Base-by-base conservation (phyloP, 2,888 invertebrate species). In the Temnothorax unifasciatus region DNA sequence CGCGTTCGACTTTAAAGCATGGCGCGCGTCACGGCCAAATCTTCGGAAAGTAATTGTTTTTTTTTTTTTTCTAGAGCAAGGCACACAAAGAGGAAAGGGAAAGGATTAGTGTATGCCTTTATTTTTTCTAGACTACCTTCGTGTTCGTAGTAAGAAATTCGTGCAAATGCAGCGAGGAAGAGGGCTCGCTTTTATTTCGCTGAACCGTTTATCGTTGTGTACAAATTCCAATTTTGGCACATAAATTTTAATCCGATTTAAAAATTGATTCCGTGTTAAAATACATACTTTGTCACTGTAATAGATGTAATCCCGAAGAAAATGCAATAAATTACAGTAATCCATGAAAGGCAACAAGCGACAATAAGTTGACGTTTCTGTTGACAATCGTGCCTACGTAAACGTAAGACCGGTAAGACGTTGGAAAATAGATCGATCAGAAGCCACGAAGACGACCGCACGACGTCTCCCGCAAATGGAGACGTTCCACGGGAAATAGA, bases 401-500 rank as follows among this genome's bases (percentile, higher is more conserved):
- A 50, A 34, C 21, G 47, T 66, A 41, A 71, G 29, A 54, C 13
- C 18, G 21, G 47, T 66, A 41, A 71, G 29, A 54, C 13, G 25
- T 25, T 47, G 11, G 44, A 66, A 47, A 63, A 29, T 25, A 18
- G 50, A 41, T 52, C n/a, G 68, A 68, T 66, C 54, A 25, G n/a
- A 25, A 41, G 6, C 21, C 9, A 47, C 6, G 29, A 47, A 18
- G 66, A 54, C 52, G 41, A 21, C n/a, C 21, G 57, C 25, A 11
- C 41, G 52, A 47, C 50, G 34, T 63, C 34, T n/a, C 8, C 25
- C 18, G 44, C 73, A 25, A 47, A 81, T 81, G 25, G 71, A 81
- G 73, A 71, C 59, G 29, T 81, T 61, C 25, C 4, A 44, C 25
- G n/a, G 63, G 71, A 71, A 73, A 73, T 61, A 50, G 38, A 81